Conservation (phyloP, 2,113 vertebrate genomes). For the Carassius carassius region DNA sequence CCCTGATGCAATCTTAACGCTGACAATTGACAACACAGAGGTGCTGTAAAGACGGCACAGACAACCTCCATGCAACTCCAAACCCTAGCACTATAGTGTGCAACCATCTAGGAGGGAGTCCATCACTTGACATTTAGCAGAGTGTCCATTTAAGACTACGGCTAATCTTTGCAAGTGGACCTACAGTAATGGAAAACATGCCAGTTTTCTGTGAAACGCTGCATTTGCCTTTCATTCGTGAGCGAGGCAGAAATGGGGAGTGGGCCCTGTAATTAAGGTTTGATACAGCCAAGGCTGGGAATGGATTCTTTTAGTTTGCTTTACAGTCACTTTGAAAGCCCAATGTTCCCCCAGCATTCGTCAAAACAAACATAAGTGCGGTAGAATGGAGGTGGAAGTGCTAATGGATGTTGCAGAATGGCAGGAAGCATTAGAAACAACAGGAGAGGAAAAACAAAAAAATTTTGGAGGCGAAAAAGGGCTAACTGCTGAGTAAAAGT, state of each 20-base stretch:
- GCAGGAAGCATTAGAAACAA: constrained; percentile 68
- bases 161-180: constrained; percentile 35
- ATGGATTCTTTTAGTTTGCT: constrained; percentile 41
- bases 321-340: constrained; percentile 33
- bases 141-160: constrained; percentile 36
- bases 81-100: not conserved
- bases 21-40: constrained; percentile 8
- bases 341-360: constrained; percentile 55
- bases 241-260: not conserved
- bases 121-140: constrained; percentile 22
- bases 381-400: constrained; percentile 55
- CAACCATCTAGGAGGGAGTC: constrained; percentile 17
- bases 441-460: constrained; percentile 49
- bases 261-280: constrained; percentile 47
- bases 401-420: constrained; percentile 63
- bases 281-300: constrained; percentile 46
- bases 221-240: constrained; percentile 11
- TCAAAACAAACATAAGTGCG: constrained; percentile 58
- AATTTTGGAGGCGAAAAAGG: not conserved
- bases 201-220: constrained; percentile 37
- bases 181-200: constrained; percentile 50
- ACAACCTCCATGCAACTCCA: not conserved
- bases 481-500: constrained; percentile 26
- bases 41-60: constrained; percentile 42
- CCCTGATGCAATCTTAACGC: constrained; percentile 19